Percentiles rank a stretch among this genome's conserved stretches.
phyloP scores from a whole-genome alignment of 2,888 invertebrate genomes.

The Augiades crinisus region DNA sequence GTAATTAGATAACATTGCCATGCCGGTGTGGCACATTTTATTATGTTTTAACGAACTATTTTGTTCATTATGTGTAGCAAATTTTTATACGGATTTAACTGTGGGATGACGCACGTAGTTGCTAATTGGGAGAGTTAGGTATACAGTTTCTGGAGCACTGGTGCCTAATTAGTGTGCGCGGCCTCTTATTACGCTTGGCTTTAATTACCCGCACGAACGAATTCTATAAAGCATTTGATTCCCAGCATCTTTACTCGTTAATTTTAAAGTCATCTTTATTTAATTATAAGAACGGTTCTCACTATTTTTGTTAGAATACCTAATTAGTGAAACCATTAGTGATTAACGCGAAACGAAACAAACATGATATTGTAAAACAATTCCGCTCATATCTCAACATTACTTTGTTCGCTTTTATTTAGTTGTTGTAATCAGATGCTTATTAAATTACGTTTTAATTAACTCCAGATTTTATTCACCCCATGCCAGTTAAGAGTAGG shows the following conservation, averaged over 20 bases:
- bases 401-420: too few species aligned
- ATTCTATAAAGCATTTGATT: constrained; percentile 50
- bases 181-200: constrained; percentile 59
- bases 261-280: background rate
- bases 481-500: background rate
- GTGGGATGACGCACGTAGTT: constrained; percentile 40
- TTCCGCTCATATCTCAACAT: too few species aligned
- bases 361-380: too few species aligned
- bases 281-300: constrained; percentile 15
- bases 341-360: background rate
- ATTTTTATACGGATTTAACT: background rate
- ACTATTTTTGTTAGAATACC: constrained; percentile 18
- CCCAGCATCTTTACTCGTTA: constrained; percentile 34
- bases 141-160: constrained; percentile 60
- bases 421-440: too few species aligned
- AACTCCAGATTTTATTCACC: too few species aligned
- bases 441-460: too few species aligned
- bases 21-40: too few species aligned
- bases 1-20: constrained; percentile 7
- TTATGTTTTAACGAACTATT: background rate
- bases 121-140: constrained; percentile 65
- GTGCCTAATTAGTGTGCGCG: constrained; percentile 62
- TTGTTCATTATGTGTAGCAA: background rate
- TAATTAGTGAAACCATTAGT: background rate
- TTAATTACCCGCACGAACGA: constrained; percentile 64